These are phyloP conservation scores for Amia ocellicauda DNA, from an alignment of 2,113 vertebrate genomes.

Conservation along the genomic window DNA sequence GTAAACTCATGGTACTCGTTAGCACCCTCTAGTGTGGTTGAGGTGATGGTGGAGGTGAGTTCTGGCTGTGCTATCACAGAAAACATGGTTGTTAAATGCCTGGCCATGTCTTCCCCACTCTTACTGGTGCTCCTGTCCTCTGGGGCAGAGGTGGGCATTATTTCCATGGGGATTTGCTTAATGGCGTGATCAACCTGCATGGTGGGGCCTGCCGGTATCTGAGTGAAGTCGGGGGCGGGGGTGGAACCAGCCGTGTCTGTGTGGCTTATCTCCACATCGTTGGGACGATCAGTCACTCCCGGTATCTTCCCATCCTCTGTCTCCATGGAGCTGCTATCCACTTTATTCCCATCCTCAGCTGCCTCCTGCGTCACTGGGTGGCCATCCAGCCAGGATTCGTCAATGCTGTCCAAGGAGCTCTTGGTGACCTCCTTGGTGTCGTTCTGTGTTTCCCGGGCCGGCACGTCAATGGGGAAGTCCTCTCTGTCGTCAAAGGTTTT, in stretches of 20 bases:
- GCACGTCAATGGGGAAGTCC: conserved; percentile 42
- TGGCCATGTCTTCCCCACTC: conserved; percentile 16
- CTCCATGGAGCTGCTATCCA: conserved; percentile 54
- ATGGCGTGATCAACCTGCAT: conserved; percentile 21
- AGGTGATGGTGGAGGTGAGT: not conserved
- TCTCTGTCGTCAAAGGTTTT: conserved; percentile 39
- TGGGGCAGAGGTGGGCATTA: conserved; percentile 39
- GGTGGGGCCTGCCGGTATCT: conserved; percentile 33
- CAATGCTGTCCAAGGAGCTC: conserved; percentile 58
- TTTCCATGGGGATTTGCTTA: conserved; percentile 20
- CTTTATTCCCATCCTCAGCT: conserved; percentile 50
- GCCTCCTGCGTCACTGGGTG: conserved; percentile 73
- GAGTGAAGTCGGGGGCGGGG: conserved; percentile 43
- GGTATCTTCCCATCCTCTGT: conserved; percentile 36
- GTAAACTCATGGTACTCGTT: conserved; percentile 37
- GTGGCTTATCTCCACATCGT: conserved; percentile 55
- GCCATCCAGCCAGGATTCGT: conserved; percentile 84
- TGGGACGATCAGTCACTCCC: conserved; percentile 51
- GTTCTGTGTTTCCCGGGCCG: conserved; percentile 48
- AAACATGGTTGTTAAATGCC: conserved; percentile 33
- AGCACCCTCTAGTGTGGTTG: not conserved
- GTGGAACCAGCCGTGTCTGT: not conserved
- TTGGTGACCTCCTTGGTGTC: conserved; percentile 44
- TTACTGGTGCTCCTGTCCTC: conserved; percentile 41
- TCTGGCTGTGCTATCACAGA: conserved; percentile 37